Evolutionary conservation across 2,888 invertebrate species (phyloP).

Genomic region (Ormyrus thymus): DNA sequence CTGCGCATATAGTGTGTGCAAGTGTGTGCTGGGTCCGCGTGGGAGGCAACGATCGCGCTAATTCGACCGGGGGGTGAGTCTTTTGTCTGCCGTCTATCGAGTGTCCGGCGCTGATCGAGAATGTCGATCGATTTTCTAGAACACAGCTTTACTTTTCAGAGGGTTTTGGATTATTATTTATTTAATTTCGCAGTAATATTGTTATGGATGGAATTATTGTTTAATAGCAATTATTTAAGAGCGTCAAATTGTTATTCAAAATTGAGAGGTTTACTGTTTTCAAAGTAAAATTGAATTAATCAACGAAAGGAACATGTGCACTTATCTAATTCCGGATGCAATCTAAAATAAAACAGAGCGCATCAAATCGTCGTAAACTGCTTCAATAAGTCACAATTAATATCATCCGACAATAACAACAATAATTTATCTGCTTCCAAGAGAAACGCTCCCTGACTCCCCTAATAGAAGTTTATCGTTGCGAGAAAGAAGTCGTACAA

Average conservation of each 20-base stretch:
- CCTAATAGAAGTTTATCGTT: conserved; percentile 3
- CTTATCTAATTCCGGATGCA: too few species aligned
- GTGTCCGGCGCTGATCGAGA: not conserved
- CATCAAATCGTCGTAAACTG: not conserved
- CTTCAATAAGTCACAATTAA: conserved; percentile 18
- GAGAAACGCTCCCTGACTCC: not conserved
- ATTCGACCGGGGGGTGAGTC: not conserved
- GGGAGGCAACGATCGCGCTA: conserved; percentile 7
- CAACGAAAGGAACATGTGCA: too few species aligned
- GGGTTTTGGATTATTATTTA: too few species aligned
- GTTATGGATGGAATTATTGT: too few species aligned
- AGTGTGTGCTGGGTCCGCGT: too few species aligned
- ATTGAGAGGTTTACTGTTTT: not conserved
- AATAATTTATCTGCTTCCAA: not conserved
- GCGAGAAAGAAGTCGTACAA: not conserved
- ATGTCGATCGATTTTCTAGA: not conserved
- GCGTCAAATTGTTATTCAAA: too few species aligned
- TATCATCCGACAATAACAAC: not conserved
- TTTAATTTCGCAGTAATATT: too few species aligned
- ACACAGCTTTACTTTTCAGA: too few species aligned
- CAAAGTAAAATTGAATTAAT: too few species aligned
- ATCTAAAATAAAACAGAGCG: not conserved
- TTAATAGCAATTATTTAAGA: too few species aligned
- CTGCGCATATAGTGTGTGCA: too few species aligned
- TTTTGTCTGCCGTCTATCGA: not conserved